phyloP scores from a whole-genome alignment of 2,797 vertebrate genomes.

The Steatocranus sp. region DNA sequence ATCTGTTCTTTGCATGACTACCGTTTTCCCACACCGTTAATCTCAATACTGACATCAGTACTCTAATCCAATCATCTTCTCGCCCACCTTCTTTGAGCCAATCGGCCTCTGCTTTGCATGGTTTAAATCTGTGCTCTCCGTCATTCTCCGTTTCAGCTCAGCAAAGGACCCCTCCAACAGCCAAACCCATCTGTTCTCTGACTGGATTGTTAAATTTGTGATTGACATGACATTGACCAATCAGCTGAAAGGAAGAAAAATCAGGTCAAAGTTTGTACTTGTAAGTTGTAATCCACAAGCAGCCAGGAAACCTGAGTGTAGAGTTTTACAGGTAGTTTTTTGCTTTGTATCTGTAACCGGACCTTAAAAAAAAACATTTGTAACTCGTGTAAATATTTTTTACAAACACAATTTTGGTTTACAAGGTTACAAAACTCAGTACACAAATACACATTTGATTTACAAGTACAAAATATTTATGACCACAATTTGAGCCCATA shows the following conservation, averaged over 20 bases:
- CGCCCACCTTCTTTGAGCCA: background rate
- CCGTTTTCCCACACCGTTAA: background rate
- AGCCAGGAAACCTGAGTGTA: background rate
- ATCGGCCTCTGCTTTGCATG: background rate
- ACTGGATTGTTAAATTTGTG: background rate
- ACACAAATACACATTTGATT: background rate
- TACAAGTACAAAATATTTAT: background rate
- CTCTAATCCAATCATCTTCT: background rate
- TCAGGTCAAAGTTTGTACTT: background rate
- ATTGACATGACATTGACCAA: background rate
- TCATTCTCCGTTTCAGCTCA: background rate
- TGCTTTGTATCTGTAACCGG: too few species aligned
- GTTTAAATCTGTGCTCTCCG: background rate
- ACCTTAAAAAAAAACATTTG: too few species aligned
- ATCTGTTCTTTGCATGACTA: background rate
- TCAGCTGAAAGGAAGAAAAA: background rate
- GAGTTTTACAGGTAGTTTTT: rapidly evolving
- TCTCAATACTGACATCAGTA: background rate
- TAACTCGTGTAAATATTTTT: background rate
- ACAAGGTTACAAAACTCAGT: background rate
- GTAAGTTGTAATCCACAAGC: background rate
- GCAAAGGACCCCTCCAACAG: background rate
- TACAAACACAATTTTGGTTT: background rate
- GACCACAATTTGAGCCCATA: background rate
- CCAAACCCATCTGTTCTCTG: background rate